Evolutionary conservation across 2,888 invertebrate genomes (phyloP).

Genomic region (Synanthedon myopaeformis): DNA sequence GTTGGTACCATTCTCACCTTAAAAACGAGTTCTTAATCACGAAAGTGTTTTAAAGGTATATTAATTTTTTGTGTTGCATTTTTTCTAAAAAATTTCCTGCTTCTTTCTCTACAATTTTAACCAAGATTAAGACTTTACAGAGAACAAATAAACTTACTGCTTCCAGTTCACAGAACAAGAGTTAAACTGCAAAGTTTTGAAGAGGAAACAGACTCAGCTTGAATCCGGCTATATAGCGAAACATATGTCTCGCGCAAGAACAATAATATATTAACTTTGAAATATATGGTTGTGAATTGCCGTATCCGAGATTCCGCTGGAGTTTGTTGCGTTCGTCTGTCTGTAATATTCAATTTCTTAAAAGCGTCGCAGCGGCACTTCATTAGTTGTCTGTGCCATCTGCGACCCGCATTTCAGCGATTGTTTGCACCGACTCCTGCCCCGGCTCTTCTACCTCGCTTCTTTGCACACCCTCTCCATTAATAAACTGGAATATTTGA

Average conservation of each 20-base stretch:
- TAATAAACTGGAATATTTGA: slow-evolving; percentile 28
- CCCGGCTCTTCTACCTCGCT: slow-evolving; percentile 10
- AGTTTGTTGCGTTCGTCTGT: slow-evolving; percentile 1
- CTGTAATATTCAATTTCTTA: slow-evolving; percentile 49
- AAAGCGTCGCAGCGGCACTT: slow-evolving; percentile 42
- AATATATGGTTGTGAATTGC: neutral
- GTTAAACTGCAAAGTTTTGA: neutral
- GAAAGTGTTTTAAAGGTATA: no score
- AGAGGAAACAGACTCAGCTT: neutral
- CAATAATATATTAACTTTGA: no score
- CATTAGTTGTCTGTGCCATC: slow-evolving; percentile 47
- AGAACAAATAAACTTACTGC: neutral
- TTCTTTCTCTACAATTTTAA: no score
- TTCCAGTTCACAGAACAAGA: neutral
- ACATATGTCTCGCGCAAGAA: neutral
- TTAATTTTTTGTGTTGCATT: no score
- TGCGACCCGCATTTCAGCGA: slow-evolving; percentile 45
- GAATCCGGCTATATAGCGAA: neutral
- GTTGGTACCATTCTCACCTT: no score
- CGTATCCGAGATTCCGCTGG: neutral
- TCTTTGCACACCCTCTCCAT: slow-evolving; percentile 25
- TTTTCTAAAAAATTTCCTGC: no score
- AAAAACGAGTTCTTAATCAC: no score
- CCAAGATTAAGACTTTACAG: no score
- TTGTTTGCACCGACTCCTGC: slow-evolving; percentile 38